Percentiles rank a stretch among this genome's conserved stretches.
Conservation (phyloP, 2,113 vertebrate genomes). For the Oreotrochilus melanogaster region DNA sequence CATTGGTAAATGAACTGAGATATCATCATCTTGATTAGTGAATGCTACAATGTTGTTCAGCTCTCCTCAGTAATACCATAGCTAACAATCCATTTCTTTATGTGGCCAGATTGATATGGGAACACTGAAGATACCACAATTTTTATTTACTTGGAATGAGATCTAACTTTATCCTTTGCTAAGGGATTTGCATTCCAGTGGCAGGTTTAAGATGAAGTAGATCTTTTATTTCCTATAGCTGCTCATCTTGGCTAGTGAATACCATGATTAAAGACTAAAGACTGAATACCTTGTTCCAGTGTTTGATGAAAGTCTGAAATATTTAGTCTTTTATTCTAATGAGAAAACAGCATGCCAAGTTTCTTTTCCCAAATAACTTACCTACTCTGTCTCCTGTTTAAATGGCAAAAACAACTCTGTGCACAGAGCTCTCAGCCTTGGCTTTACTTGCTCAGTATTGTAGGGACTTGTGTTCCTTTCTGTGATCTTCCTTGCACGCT, state of each 20-base stretch:
- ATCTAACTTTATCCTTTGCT: neutral
- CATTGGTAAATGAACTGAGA: conserved; percentile 27
- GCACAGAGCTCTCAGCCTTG: neutral
- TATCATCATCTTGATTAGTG: neutral
- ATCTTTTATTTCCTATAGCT: neutral
- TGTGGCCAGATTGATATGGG: neutral
- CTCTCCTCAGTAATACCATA: neutral
- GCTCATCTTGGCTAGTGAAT: neutral
- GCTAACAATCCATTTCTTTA: neutral
- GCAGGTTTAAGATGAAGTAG: neutral
- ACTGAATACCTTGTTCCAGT: neutral
- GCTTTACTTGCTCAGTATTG: neutral
- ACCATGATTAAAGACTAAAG: neutral
- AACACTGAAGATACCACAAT: neutral
- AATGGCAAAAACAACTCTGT: neutral
- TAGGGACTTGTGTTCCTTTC: neutral
- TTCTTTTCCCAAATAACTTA: neutral
- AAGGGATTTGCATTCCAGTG: neutral
- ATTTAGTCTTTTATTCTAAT: neutral
- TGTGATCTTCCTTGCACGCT: accelerated
- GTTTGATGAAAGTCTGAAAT: neutral
- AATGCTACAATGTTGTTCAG: neutral
- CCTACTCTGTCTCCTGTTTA: neutral
- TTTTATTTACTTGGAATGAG: conserved; percentile 10
- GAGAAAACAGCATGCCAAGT: neutral